Percentiles rank a stretch among this genome's conserved stretches.
phyloP scores from a whole-genome alignment of 2,113 vertebrate species.

The Aegithalos caudatus region DNA sequence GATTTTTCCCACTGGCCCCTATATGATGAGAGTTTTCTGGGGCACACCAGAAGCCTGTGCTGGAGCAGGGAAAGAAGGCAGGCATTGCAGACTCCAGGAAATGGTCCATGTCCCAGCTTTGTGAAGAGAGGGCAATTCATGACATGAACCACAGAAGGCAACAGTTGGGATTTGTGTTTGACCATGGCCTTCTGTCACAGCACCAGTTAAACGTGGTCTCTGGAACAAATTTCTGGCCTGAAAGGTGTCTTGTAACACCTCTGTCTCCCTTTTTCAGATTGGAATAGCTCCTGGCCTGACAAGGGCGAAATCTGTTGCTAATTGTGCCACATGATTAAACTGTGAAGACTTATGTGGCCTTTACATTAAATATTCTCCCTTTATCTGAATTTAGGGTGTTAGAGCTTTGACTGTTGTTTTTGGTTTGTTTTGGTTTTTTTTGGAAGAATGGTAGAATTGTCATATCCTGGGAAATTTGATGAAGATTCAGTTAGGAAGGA shows the following conservation, averaged over 20 bases:
- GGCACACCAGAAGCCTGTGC: neutral
- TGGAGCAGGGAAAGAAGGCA: neutral
- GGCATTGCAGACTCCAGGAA: neutral
- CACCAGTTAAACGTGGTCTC: neutral
- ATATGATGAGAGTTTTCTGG: neutral
- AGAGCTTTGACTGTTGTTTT: neutral
- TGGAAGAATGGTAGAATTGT: neutral
- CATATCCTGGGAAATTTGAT: neutral
- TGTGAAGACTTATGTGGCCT: neutral
- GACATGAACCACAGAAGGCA: neutral
- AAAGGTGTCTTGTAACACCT: neutral
- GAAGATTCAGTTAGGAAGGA: neutral
- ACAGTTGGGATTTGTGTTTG: neutral
- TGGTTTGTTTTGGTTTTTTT: too few relatives aligned
- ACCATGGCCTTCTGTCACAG: neutral
- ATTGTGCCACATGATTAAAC: neutral
- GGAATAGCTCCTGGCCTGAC: neutral
- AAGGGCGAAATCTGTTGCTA: neutral
- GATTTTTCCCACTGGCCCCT: neutral
- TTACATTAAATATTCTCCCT: neutral
- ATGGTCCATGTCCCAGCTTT: neutral
- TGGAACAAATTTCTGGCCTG: neutral
- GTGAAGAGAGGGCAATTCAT: neutral
- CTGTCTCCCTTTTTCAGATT: neutral
- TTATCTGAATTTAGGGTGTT: neutral